Conservation (phyloP, 1,140 invertebrate genomes). For the Agrypnia vestita region DNA sequence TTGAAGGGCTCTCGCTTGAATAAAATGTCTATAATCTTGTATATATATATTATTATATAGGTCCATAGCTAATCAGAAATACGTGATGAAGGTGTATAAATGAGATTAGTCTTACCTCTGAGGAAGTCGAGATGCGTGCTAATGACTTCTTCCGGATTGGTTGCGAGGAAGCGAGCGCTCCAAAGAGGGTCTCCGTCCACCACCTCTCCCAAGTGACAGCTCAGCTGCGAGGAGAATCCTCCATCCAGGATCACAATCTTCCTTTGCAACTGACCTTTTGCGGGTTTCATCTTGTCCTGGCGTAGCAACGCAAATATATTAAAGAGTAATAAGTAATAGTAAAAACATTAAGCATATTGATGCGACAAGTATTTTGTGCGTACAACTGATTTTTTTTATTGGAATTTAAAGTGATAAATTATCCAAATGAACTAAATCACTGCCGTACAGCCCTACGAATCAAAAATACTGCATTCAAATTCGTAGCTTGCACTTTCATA, state of each 20-base stretch:
- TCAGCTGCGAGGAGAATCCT: slow-evolving; percentile 85
- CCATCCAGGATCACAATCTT: slow-evolving; percentile 81
- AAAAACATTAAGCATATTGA: not conserved
- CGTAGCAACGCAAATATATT: not conserved
- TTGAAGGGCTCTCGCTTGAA: not conserved
- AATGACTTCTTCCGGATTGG: slow-evolving; percentile 81
- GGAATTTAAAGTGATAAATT: not conserved
- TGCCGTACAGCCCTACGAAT: not conserved
- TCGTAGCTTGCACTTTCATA: no score
- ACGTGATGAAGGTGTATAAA: not conserved
- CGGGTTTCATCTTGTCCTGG: slow-evolving; percentile 65
- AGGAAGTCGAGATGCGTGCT: slow-evolving; percentile 86
- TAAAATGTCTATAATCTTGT: no score
- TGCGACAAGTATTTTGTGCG: no score
- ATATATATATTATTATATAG: no score
- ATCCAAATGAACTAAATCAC: not conserved
- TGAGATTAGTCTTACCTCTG: slow-evolving; percentile 65
- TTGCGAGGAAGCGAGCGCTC: slow-evolving; percentile 84
- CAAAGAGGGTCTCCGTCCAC: slow-evolving; percentile 86
- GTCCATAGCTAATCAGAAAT: no score
- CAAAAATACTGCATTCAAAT: no score
- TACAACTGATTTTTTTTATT: no score
- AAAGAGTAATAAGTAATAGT: not conserved
- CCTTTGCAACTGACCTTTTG: slow-evolving; percentile 40
- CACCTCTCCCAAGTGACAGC: slow-evolving; percentile 78